Evolutionary conservation across 2,888 invertebrate genomes (phyloP).

Genomic region (Julus scanicus): DNA sequence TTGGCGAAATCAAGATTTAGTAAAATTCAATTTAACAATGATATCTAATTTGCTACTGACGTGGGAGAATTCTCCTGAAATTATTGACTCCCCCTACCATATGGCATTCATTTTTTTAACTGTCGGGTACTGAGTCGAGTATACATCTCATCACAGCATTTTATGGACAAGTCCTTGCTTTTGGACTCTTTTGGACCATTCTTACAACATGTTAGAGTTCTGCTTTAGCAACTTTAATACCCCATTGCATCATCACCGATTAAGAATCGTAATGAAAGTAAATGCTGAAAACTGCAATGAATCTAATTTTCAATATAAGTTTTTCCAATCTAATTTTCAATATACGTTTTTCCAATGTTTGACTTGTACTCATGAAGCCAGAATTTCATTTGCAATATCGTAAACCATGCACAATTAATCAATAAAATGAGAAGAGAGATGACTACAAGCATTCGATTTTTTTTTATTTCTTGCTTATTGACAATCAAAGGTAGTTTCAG

Average conservation of each 20-base stretch:
- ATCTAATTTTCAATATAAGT: neutral
- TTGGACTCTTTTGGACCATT: too few relatives aligned
- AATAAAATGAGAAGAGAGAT: neutral
- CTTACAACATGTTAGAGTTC: too few relatives aligned
- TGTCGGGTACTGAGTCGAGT: too few relatives aligned
- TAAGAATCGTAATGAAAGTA: neutral
- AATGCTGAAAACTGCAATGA: neutral
- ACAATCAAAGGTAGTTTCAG: slow-evolving; percentile 9
- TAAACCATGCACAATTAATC: neutral
- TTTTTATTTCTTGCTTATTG: neutral
- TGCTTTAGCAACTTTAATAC: too few relatives aligned
- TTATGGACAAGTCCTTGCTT: too few relatives aligned
- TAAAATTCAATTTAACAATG: too few relatives aligned
- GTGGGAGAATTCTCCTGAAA: too few relatives aligned
- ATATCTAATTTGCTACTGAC: too few relatives aligned
- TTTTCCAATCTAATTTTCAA: neutral
- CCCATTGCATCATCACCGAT: neutral
- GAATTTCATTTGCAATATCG: neutral
- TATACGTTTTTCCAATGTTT: neutral
- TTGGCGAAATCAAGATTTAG: too few relatives aligned
- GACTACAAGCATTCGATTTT: neutral
- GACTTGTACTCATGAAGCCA: neutral
- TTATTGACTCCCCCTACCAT: too few relatives aligned
- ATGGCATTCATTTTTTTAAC: too few relatives aligned
- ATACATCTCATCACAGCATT: too few relatives aligned